Conservation (phyloP, 2,797 vertebrate genomes). For the Macropodus opercularis region DNA sequence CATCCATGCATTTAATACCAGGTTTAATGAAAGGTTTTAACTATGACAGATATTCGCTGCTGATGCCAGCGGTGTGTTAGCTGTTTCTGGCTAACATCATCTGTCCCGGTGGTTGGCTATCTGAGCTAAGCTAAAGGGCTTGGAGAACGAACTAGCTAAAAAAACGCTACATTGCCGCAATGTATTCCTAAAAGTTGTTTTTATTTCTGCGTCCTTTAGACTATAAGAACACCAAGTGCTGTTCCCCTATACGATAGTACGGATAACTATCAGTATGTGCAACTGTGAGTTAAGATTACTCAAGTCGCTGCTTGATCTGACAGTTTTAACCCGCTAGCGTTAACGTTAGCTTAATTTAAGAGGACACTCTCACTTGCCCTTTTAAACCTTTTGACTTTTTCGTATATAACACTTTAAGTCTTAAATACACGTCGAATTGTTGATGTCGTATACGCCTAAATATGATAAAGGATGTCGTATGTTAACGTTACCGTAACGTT, state of each 20-base stretch:
- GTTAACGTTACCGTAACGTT: background rate
- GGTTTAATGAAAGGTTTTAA: rapidly evolving
- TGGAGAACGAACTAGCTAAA: slow-evolving; percentile 23
- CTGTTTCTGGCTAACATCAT: slow-evolving; percentile 30
- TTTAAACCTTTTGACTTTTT: background rate
- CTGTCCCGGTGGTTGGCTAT: slow-evolving; percentile 47
- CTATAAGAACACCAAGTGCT: rapidly evolving
- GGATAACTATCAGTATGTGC: background rate
- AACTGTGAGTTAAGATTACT: background rate
- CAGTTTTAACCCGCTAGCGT: slow-evolving; percentile 50
- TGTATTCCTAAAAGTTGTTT: background rate
- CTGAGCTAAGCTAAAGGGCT: slow-evolving; percentile 35
- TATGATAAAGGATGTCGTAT: background rate
- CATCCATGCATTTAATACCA: background rate
- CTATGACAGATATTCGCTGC: background rate
- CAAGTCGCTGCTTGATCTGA: slow-evolving; percentile 49
- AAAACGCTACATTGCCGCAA: slow-evolving; percentile 1
- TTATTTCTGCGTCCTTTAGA: rapidly evolving
- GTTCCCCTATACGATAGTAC: rapidly evolving
- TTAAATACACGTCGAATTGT: rapidly evolving
- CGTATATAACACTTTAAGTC: background rate
- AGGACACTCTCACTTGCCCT: background rate
- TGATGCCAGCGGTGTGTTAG: slow-evolving; percentile 23
- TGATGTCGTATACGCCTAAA: too few species aligned
- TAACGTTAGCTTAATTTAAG: slow-evolving; percentile 19